Conservation (phyloP, 1,140 invertebrate species). For the Diploscapter pachys region DNA sequence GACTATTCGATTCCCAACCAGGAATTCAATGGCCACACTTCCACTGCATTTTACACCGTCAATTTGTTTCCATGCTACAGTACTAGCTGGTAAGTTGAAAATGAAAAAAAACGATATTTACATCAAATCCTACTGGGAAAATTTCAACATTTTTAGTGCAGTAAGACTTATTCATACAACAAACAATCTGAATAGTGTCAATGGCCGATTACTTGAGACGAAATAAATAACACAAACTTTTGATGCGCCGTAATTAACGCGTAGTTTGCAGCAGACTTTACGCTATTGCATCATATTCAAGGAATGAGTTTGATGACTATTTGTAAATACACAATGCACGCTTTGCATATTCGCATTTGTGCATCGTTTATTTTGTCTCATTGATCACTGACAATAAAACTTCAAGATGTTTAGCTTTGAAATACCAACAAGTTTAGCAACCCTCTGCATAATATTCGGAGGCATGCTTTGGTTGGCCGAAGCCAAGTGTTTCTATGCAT, state of each 20-base stretch:
- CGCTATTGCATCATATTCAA: no score
- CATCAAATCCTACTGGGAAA: neutral
- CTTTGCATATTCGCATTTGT: neutral
- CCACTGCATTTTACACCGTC: conserved; percentile 3
- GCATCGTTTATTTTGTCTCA: neutral
- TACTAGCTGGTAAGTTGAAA: neutral
- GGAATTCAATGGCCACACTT: neutral
- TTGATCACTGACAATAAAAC: neutral
- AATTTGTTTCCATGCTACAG: conserved; percentile 15
- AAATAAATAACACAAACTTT: no score
- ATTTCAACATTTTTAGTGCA: neutral
- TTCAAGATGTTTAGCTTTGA: neutral
- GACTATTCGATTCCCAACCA: neutral
- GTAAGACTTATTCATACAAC: neutral
- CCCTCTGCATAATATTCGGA: conserved; percentile 2
- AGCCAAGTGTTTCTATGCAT: neutral
- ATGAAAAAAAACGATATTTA: neutral
- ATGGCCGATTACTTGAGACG: neutral
- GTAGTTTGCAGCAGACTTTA: no score
- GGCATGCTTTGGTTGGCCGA: neutral
- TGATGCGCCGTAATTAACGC: no score
- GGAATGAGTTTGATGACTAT: no score
- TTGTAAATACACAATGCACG: neutral
- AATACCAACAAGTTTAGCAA: neutral
- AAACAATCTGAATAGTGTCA: neutral